Base-by-base conservation (phyloP, 2,113 vertebrate species). In the Merops nubicus region DNA sequence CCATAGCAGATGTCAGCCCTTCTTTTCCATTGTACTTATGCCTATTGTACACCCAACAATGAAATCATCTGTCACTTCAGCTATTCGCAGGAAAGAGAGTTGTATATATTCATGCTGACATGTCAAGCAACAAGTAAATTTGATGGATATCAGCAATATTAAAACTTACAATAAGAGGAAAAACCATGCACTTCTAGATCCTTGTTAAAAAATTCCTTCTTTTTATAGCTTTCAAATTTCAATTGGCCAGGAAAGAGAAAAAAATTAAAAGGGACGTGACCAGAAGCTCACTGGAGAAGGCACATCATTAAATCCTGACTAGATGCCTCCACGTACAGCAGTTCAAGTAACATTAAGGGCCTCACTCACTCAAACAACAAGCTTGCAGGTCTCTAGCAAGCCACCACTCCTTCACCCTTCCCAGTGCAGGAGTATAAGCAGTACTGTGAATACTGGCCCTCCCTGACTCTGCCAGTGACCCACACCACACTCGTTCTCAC, bases 11-110 rank as follows among this genome's bases (percentile, higher is more conserved):
- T 94, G 73, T 88, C 60, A 81, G 72, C 72, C 68, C 31, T 77
- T 88, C 73, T 93, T 91, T 91, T 73, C 88, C 86, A 73, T 87
- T 95, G 88, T 92, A 48, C 34, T 96, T 89, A 60, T 53, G 64
- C 48, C 79, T 93, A 88, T 93, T 95, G 88, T 95, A 84, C 48
- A 92, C 5, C 31, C 77, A 92, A 79, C 86, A 95, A 91, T 95
- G 83, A 95, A 96, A 73, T 95, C 12, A 91, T 93, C 83, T 96
- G 91, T 89, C 86, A 85, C 84, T 94, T 91, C 80, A 84, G 73
- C 74, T 95, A 85, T 81, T 60, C 85, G 86, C 68, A 84, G 80
- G 86, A 95, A 89, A 91, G 51, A 69, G 47, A 87, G 33, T 85
- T 94, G 85, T 81, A 81, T 90, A 75, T 92, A 91, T 88, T 91